Evolutionary conservation across 1,140 invertebrate species (phyloP).

Genomic region (Anastrepha ludens): DNA sequence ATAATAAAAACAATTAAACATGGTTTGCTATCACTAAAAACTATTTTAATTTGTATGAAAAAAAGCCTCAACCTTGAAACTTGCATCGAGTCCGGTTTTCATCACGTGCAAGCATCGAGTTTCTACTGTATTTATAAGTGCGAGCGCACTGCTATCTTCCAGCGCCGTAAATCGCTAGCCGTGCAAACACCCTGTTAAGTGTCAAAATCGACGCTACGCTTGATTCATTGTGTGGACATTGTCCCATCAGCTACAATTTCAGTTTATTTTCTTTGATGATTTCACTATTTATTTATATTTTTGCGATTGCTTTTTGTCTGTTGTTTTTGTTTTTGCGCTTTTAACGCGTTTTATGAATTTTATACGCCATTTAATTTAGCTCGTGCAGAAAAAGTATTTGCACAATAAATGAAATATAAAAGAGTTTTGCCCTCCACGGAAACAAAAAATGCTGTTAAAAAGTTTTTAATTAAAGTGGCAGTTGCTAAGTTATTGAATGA

Average conservation of each 20-base stretch:
- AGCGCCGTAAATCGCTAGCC: not conserved
- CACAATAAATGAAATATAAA: not conserved
- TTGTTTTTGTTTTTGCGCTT: not conserved
- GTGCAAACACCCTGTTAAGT: not conserved
- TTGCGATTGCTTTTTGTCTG: not conserved
- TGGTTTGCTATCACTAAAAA: no score
- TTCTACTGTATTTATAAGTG: not conserved
- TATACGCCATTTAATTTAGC: not conserved
- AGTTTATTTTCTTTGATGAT: conserved; percentile 3
- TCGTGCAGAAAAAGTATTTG: not conserved
- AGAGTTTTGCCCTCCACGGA: not conserved
- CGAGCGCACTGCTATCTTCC: no score
- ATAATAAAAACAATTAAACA: no score
- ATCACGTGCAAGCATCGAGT: not conserved
- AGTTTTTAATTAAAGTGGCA: not conserved
- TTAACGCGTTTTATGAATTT: not conserved
- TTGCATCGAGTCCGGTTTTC: no score
- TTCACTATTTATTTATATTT: not conserved
- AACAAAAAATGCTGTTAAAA: not conserved
- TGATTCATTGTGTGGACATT: not conserved
- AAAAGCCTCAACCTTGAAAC: no score
- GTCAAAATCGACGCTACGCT: not conserved
- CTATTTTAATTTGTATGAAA: no score
- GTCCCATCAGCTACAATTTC: not conserved
- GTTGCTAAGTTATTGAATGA: no score